Conservation (phyloP, 2,797 vertebrate species). For the Antennarius maculatus region DNA sequence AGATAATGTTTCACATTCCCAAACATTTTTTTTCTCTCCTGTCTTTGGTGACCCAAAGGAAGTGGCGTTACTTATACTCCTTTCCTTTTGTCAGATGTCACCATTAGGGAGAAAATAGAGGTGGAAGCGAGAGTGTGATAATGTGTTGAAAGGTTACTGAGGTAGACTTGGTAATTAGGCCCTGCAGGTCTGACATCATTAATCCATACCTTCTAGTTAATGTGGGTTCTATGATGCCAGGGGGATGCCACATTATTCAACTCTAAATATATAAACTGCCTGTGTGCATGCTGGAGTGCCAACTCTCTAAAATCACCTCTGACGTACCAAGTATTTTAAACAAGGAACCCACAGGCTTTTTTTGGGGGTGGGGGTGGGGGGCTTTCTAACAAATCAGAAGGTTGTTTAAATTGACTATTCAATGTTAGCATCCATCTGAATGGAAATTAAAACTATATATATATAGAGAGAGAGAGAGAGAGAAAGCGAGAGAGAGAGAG, state of each 20-base stretch:
- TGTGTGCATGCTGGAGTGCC: slow-evolving; percentile 45
- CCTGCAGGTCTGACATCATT: slow-evolving; percentile 82
- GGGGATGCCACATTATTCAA: slow-evolving; percentile 79
- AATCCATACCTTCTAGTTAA: slow-evolving; percentile 85
- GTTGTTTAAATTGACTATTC: slow-evolving; percentile 38
- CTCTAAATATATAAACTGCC: slow-evolving; percentile 74
- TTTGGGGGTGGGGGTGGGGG: neutral
- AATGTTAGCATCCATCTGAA: slow-evolving; percentile 30
- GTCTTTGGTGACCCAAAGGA: slow-evolving; percentile 22
- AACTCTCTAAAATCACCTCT: slow-evolving; percentile 64
- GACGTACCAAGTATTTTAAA: slow-evolving; percentile 60
- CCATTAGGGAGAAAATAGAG: slow-evolving; percentile 53
- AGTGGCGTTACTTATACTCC: slow-evolving; percentile 32
- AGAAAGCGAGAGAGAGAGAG: too few species aligned
- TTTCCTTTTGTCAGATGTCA: slow-evolving; percentile 58
- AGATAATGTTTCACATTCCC: slow-evolving; percentile 9
- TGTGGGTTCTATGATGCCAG: slow-evolving; percentile 70
- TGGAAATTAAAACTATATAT: slow-evolving; percentile 18
- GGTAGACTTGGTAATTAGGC: slow-evolving; percentile 83
- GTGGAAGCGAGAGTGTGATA: slow-evolving; percentile 61
- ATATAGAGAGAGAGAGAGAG: too few species aligned
- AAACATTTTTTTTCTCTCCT: slow-evolving; percentile 12
- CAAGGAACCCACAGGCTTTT: slow-evolving; percentile 58
- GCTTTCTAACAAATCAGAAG: slow-evolving; percentile 56
- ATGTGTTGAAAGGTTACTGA: slow-evolving; percentile 81